A percentile compares a stretch with the other conserved stretches of the same genome.
phyloP scores from a whole-genome alignment of 2,113 vertebrate species.

The Terrapene triunguis region DNA sequence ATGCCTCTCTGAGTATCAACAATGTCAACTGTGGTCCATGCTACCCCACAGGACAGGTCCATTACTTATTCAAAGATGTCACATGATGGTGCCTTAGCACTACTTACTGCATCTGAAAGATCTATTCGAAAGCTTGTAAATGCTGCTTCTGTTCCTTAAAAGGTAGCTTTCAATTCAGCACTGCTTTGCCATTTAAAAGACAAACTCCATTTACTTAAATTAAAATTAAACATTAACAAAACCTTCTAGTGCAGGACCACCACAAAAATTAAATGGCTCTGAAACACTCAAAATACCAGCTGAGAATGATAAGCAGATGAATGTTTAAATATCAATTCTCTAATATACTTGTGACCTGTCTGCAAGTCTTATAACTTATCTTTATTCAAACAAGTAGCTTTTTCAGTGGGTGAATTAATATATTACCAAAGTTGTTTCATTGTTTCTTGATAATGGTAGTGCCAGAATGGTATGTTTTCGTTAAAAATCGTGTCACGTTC shows the following conservation, averaged over 20 bases:
- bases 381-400: not conserved
- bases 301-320: not conserved
- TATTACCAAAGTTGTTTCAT: not conserved
- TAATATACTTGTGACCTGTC: not conserved
- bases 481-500: not conserved
- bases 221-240: not conserved
- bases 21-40: rapidly evolving
- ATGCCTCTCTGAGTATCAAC: not conserved
- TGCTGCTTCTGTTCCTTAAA: not conserved
- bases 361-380: rapidly evolving
- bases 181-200: not conserved
- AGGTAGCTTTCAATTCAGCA: not conserved
- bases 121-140: not conserved
- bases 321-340: not conserved
- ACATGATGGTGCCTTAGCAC: not conserved
- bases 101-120: not conserved
- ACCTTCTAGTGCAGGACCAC: not conserved
- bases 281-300: not conserved
- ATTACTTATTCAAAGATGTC: not conserved
- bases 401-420: not conserved
- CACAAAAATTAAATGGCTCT: not conserved
- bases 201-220: not conserved
- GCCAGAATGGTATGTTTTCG: not conserved
- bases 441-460: not conserved
- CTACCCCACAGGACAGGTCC: not conserved